A percentile compares a stretch with the other conserved stretches of the same genome.
Conservation (phyloP, 2,797 vertebrate genomes). For the Tragopan temminckii region DNA sequence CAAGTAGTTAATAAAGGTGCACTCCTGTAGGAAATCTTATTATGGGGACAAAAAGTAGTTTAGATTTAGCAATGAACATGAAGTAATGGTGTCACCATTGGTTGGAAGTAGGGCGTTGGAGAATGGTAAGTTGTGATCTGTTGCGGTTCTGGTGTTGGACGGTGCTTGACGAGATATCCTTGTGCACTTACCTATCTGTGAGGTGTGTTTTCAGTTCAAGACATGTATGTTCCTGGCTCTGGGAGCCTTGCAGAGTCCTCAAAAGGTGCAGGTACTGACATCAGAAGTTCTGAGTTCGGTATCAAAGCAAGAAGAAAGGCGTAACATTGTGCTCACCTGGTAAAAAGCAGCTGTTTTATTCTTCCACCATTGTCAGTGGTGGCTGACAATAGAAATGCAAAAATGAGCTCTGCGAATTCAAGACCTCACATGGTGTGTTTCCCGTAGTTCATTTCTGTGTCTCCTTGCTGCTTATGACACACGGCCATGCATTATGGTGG, state of each 20-base stretch:
- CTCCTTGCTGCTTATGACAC: rapidly evolving
- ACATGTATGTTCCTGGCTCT: background rate
- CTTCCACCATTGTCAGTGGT: background rate
- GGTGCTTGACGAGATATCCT: background rate
- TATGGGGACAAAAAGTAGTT: background rate
- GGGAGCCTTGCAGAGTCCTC: background rate
- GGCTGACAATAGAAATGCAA: background rate
- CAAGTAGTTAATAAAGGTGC: background rate
- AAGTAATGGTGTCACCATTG: background rate
- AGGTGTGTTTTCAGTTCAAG: background rate
- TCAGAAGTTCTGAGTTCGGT: background rate
- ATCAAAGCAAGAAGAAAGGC: background rate
- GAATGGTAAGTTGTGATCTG: background rate
- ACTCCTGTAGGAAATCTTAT: background rate
- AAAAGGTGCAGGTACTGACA: background rate
- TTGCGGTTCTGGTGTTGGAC: background rate
- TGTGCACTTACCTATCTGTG: background rate
- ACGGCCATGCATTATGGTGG: rapidly evolving
- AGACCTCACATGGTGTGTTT: rapidly evolving
- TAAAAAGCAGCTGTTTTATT: background rate
- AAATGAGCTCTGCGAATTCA: background rate
- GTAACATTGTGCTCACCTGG: rapidly evolving
- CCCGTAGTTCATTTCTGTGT: background rate
- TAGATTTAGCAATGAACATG: constrained; percentile 31
- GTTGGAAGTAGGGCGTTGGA: background rate